Conservation (phyloP, 2,113 vertebrate species). For the Pagrus major region DNA sequence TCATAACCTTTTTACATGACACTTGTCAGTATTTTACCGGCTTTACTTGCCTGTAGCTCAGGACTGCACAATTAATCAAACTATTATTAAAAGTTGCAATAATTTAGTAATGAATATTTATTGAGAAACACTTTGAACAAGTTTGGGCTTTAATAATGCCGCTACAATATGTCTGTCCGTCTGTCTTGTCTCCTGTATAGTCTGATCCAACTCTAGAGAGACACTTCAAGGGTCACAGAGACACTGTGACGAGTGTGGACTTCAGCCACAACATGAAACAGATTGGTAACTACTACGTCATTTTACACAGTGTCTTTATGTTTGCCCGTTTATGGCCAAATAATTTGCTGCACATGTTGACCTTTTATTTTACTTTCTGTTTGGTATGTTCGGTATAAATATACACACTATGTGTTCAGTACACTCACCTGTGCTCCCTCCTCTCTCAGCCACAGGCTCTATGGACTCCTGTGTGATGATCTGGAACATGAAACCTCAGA, state of each 20-base stretch:
- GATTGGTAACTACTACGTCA: slow-evolving; percentile 84
- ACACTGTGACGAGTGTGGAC: slow-evolving; percentile 92
- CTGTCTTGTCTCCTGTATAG: slow-evolving; percentile 73
- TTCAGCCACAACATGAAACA: slow-evolving; percentile 93
- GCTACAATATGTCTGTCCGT: not conserved
- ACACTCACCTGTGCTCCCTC: not conserved
- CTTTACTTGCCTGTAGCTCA: not conserved
- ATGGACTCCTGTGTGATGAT: slow-evolving; percentile 95
- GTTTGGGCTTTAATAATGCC: not conserved
- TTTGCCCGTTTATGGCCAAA: not conserved
- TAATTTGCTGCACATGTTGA: not conserved
- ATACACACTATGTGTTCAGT: slow-evolving; percentile 15
- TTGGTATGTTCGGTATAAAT: not conserved
- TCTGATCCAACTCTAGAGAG: slow-evolving; percentile 92
- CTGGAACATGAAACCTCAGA: slow-evolving; percentile 95
- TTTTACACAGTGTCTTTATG: not conserved
- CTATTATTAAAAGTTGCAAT: too few species aligned
- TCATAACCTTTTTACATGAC: not conserved
- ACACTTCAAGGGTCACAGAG: slow-evolving; percentile 95
- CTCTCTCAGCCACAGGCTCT: slow-evolving; percentile 90
- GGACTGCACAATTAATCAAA: too few species aligned
- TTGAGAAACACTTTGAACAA: not conserved
- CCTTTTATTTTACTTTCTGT: not conserved
- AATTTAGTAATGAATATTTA: too few species aligned
- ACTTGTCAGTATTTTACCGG: not conserved